These are phyloP conservation scores for Ceratothoa steindachneri DNA, from an alignment of 2,888 invertebrate genomes.

Conservation along the genomic window DNA sequence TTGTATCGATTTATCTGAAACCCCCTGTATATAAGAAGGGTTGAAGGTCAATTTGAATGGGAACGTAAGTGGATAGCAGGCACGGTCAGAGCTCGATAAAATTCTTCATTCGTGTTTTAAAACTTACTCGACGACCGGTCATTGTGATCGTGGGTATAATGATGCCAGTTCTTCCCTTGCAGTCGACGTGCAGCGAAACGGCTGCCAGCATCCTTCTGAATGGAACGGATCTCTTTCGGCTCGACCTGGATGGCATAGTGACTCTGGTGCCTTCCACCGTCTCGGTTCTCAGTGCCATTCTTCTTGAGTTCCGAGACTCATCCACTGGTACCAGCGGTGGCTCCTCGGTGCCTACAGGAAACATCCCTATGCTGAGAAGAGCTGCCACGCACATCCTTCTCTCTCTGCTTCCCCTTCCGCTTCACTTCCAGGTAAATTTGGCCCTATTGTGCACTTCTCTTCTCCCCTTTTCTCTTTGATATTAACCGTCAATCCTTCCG, in stretches of 20 bases:
- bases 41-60: too few relatives aligned
- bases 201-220: constrained; percentile 81
- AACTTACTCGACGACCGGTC: too few relatives aligned
- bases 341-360: constrained; percentile 31
- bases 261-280: constrained; percentile 86
- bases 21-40: too few relatives aligned
- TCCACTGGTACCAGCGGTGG: neutral
- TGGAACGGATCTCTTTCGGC: constrained; percentile 78
- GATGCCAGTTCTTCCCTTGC: constrained; percentile 12
- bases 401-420: constrained; percentile 84
- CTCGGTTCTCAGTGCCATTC: constrained; percentile 80
- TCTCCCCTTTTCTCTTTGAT: too few relatives aligned
- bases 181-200: constrained; percentile 58
- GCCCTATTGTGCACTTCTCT: too few relatives aligned
- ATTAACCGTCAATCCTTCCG: too few relatives aligned
- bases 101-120: too few relatives aligned
- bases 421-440: constrained; percentile 70
- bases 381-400: constrained; percentile 87
- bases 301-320: constrained; percentile 65
- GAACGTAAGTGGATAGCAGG: too few relatives aligned
- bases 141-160: too few relatives aligned
- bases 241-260: constrained; percentile 88
- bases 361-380: constrained; percentile 64
- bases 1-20: too few relatives aligned
- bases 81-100: too few relatives aligned